Percentiles rank a stretch among this genome's conserved stretches.
phyloP scores from a whole-genome alignment of 23 tunicate species.

The Trididemnum miniatum region DNA sequence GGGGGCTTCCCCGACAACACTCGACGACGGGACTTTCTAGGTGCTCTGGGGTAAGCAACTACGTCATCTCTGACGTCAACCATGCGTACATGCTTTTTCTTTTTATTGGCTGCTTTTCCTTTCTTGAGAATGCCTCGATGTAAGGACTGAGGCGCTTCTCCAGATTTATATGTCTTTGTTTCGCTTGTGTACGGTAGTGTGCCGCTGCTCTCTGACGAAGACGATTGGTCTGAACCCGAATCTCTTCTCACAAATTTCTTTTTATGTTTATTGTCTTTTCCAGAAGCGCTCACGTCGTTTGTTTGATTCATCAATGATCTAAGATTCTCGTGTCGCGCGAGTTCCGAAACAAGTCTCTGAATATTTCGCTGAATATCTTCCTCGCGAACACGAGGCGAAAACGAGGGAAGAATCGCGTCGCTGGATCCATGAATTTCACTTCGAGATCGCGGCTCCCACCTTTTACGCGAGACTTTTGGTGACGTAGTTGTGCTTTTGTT shows the following conservation, averaged over 20 bases:
- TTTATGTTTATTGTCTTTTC: background rate
- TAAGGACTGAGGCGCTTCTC: background rate
- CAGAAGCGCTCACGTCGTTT: background rate
- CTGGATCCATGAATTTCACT: background rate
- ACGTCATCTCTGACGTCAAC: background rate
- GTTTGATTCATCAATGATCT: background rate
- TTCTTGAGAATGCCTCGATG: slow-evolving; percentile 7
- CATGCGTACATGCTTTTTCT: background rate
- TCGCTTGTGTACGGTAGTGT: background rate
- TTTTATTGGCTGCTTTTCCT: background rate
- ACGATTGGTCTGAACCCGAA: background rate
- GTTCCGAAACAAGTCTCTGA: background rate
- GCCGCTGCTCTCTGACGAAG: background rate
- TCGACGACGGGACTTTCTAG: background rate
- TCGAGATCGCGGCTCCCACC: background rate
- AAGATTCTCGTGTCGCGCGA: background rate
- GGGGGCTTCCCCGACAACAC: too few species aligned
- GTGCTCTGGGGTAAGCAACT: background rate
- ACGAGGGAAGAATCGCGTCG: background rate
- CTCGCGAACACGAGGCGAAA: background rate
- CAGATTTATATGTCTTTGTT: background rate
- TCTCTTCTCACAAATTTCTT: background rate
- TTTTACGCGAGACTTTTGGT: background rate
- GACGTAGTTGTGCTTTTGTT: background rate
- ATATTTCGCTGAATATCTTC: slow-evolving; percentile 16